Conservation (phyloP, 1,140 invertebrate species). For the Amyelois transitella region DNA sequence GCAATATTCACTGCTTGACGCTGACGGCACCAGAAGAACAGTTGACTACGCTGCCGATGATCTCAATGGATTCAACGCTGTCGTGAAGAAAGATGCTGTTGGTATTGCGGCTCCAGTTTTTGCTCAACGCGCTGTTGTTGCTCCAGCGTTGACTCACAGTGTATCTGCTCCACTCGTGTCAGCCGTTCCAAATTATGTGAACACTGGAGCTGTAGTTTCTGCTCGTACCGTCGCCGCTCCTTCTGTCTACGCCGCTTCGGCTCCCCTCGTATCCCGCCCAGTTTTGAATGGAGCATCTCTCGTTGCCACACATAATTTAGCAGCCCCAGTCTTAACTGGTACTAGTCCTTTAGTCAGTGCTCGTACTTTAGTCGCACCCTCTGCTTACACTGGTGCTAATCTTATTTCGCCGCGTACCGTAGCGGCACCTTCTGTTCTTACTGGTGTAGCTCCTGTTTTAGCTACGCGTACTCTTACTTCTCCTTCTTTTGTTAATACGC, state of each 20-base stretch:
- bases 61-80: constrained; percentile 66
- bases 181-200: constrained; percentile 23
- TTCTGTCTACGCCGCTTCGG: neutral
- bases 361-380: constrained; percentile 5
- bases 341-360: constrained; percentile 9
- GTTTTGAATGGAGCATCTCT: neutral
- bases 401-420: neutral
- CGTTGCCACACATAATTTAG: neutral
- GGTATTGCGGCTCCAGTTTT: constrained; percentile 24
- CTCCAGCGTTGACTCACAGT: constrained; percentile 12
- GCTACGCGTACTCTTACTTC: neutral
- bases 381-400: constrained; percentile 9
- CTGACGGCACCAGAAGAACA: constrained; percentile 59
- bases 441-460: neutral
- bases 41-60: constrained; percentile 63
- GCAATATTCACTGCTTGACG: constrained; percentile 53
- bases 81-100: constrained; percentile 54
- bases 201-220: constrained; percentile 22
- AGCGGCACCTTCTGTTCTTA: neutral
- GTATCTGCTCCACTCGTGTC: constrained; percentile 22
- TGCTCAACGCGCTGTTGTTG: neutral
- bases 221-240: constrained; percentile 25
- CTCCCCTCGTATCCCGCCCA: neutral
- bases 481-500: neutral
- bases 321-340: neutral